Conservation (phyloP, 2,797 vertebrate species). For the Chelonia mydas region DNA sequence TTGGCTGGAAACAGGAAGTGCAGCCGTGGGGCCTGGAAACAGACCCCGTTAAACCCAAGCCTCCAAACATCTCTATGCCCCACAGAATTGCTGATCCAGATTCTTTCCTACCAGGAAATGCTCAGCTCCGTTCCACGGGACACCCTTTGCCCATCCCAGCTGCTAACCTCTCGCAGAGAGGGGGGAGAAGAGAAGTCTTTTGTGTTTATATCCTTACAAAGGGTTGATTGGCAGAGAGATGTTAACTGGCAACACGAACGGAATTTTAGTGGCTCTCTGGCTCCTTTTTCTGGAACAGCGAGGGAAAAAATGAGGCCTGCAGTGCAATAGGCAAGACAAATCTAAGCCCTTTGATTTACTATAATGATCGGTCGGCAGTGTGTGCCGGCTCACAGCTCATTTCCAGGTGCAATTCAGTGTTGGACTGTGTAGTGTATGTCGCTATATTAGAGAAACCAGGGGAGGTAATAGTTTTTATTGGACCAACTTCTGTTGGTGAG, state of each 20-base stretch:
- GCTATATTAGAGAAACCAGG: accelerated
- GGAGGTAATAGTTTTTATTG: too few species aligned
- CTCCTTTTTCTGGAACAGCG: neutral
- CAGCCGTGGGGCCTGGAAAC: neutral
- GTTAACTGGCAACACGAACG: neutral
- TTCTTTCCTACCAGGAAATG: neutral
- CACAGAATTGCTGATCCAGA: neutral
- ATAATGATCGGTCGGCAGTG: neutral
- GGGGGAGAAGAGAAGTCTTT: neutral
- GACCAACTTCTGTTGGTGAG: too few species aligned
- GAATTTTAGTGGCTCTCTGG: neutral
- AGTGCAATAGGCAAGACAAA: neutral
- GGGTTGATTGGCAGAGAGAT: neutral
- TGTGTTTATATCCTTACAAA: neutral
- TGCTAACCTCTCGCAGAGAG: neutral
- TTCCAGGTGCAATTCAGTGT: neutral
- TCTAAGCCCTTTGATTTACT: neutral
- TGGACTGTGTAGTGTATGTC: accelerated
- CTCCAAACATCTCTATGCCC: neutral
- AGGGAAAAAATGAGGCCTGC: accelerated
- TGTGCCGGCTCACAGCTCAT: neutral
- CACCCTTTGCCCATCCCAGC: neutral
- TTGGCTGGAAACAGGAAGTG: neutral
- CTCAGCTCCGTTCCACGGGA: neutral
- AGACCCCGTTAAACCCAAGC: neutral